Base-by-base conservation (phyloP, 2,888 invertebrate genomes). In the Crocallis elinguaria region DNA sequence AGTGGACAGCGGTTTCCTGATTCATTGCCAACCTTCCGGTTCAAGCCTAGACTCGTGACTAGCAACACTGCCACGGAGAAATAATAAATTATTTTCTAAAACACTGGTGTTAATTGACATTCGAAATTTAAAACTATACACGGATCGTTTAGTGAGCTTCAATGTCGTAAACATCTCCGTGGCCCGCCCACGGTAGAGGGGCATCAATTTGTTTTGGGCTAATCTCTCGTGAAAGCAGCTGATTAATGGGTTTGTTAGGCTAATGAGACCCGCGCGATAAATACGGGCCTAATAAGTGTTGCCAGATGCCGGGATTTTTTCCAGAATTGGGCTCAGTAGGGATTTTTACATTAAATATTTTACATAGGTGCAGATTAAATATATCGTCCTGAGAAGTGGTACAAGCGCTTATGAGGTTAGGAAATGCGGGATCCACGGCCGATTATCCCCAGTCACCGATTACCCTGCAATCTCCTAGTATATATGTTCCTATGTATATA, bases 131-230 rank as follows among this genome's bases (percentile, higher is more conserved):
- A 61, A 63, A 66, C 55, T 57, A 63, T 66, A 69, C 73, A 66
- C 66, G 59, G 63, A 63, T 63, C 67, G 67, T 71, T 69, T 66
- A 67, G 62, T 70, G 66, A 62, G 62, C 57, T 67, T 72, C 65
- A 62, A 66, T 62, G 66, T 77, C 79, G 75, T 86, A 85, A 85
- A 86, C 76, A 77, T 75, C 78, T 71, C 79, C 66, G 58, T 50
- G 57, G 71, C 58, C 75, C 84, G 80, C 84, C 84, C 76, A 79
- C 87, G 73, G 73, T 70, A 58, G 58, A 66, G 65, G 62, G 69
- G 64, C 79, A 69, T 75, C 86, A 86, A 88, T 88, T 88, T 88
- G 86, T 87, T 87, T 82, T 72, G 77, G 79, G 76, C 82, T 86
- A 86, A 86, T 86, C 81, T 82, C 67, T 69, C 73, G 72, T 78